These are phyloP conservation scores for Creontiades dilutus DNA, from an alignment of 2,888 invertebrate species.

Conservation along the genomic window DNA sequence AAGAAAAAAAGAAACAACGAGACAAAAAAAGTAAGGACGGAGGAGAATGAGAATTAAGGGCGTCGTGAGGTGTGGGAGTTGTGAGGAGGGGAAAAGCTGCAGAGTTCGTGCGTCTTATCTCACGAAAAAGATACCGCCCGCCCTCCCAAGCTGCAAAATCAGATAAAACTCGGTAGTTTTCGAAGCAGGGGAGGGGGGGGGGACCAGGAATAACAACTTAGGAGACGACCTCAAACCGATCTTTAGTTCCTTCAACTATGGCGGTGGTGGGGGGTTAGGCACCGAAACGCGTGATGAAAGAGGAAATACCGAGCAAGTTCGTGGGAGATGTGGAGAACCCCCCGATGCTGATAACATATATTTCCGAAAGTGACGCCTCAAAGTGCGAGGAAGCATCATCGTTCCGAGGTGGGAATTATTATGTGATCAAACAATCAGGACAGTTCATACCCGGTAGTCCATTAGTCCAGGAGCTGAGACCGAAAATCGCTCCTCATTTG, in stretches of 20 bases:
- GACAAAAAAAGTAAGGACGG: neutral
- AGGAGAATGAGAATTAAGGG: slow-evolving; percentile 23
- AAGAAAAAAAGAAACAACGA: neutral
- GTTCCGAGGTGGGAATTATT: too few relatives aligned
- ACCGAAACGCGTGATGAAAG: neutral
- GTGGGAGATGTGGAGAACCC: too few relatives aligned
- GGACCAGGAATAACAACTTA: slow-evolving; percentile 25
- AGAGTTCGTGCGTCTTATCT: slow-evolving; percentile 38
- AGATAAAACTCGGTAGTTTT: slow-evolving; percentile 7
- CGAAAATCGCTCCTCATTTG: too few relatives aligned
- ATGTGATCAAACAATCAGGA: too few relatives aligned
- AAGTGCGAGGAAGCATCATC: too few relatives aligned
- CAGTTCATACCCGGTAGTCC: too few relatives aligned
- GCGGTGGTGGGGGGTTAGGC: too few relatives aligned
- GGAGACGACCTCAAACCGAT: neutral
- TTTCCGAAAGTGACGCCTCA: too few relatives aligned
- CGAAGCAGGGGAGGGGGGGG: too few relatives aligned
- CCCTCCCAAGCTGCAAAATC: neutral
- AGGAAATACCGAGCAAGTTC: neutral
- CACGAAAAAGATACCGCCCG: slow-evolving; percentile 21
- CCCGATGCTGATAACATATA: too few relatives aligned
- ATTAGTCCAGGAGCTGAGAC: too few relatives aligned
- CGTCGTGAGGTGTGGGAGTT: slow-evolving; percentile 35
- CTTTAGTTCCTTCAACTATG: slow-evolving; percentile 20
- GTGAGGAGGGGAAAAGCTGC: neutral